These are phyloP conservation scores for Neosilurus hyrtlii DNA, from an alignment of 2,797 vertebrate genomes.

Conservation along the genomic window DNA sequence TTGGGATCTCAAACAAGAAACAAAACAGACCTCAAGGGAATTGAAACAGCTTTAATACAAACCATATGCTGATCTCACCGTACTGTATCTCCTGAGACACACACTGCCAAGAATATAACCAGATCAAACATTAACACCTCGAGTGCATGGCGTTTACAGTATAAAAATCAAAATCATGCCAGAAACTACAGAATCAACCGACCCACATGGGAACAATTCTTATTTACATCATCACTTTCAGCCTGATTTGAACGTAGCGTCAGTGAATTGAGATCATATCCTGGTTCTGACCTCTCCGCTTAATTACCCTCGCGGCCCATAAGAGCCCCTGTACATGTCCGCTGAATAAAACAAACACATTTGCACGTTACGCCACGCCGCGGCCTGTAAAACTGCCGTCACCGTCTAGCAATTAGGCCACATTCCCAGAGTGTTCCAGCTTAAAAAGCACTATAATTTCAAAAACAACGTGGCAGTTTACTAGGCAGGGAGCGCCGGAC, in stretches of 20 bases:
- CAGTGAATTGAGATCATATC: slow-evolving; percentile 29
- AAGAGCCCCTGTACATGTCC: slow-evolving; percentile 44
- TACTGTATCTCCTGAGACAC: slow-evolving; percentile 3
- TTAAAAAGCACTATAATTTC: slow-evolving; percentile 78
- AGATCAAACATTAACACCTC: slow-evolving; percentile 7
- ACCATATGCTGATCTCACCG: slow-evolving; percentile 27
- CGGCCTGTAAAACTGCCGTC: slow-evolving; percentile 64
- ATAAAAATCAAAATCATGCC: neutral
- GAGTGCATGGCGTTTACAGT: neutral
- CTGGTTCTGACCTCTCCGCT: slow-evolving; percentile 50
- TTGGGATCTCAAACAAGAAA: slow-evolving; percentile 43
- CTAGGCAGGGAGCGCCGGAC: slow-evolving; percentile 68
- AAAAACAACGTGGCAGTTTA: slow-evolving; percentile 75
- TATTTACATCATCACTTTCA: neutral
- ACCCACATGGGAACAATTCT: neutral
- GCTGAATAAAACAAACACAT: slow-evolving; percentile 62
- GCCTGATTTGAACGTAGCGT: neutral
- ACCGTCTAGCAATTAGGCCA: slow-evolving; percentile 69
- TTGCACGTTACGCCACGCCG: slow-evolving; percentile 65
- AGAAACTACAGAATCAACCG: neutral
- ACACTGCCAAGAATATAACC: slow-evolving; percentile 7
- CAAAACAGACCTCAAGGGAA: slow-evolving; percentile 26
- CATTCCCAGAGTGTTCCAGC: slow-evolving; percentile 67
- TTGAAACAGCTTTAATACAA: neutral
- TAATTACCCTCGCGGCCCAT: slow-evolving; percentile 63